Evolutionary conservation across 2,113 vertebrate species (phyloP).

Genomic region (Gymnocephalus cernua): DNA sequence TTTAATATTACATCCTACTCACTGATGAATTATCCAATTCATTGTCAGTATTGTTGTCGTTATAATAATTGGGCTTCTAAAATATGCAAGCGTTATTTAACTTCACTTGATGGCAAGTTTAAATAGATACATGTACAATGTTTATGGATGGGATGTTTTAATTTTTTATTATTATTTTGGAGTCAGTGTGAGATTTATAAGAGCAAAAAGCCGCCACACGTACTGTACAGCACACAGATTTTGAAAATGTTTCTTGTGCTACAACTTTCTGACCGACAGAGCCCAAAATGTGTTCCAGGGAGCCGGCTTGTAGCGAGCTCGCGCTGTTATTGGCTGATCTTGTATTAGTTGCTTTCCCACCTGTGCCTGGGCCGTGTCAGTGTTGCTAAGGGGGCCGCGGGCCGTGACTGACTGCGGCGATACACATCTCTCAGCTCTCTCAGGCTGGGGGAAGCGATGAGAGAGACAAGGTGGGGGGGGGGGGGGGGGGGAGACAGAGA

Average conservation of each 20-base stretch:
- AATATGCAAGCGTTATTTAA: slow-evolving; percentile 52
- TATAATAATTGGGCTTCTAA: slow-evolving; percentile 43
- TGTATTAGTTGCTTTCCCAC: slow-evolving; percentile 58
- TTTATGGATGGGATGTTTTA: slow-evolving; percentile 18
- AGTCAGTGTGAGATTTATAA: slow-evolving; percentile 44
- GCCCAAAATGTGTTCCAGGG: slow-evolving; percentile 42
- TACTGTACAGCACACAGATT: not conserved
- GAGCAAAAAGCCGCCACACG: not conserved
- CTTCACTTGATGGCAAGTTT: slow-evolving; percentile 17
- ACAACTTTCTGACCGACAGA: slow-evolving; percentile 62
- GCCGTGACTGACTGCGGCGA: slow-evolving; percentile 62
- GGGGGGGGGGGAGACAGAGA: not conserved
- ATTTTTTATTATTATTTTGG: slow-evolving; percentile 26
- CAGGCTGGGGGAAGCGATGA: slow-evolving; percentile 43
- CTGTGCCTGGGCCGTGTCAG: slow-evolving; percentile 58
- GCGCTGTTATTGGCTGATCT: slow-evolving; percentile 8
- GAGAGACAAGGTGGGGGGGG: slow-evolving; percentile 11
- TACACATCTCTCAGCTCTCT: slow-evolving; percentile 58
- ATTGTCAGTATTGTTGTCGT: slow-evolving; percentile 29
- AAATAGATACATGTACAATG: slow-evolving; percentile 20
- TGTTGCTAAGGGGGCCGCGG: slow-evolving; percentile 32
- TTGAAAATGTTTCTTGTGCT: slow-evolving; percentile 22
- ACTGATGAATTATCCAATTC: slow-evolving; percentile 48
- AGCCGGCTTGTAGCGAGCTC: slow-evolving; percentile 14
- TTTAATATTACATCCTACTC: slow-evolving; percentile 19